Percentiles rank a stretch among this genome's conserved stretches.
Evolutionary conservation across 2,113 vertebrate genomes (phyloP).

Genomic region (Entomyzon cyanotis): DNA sequence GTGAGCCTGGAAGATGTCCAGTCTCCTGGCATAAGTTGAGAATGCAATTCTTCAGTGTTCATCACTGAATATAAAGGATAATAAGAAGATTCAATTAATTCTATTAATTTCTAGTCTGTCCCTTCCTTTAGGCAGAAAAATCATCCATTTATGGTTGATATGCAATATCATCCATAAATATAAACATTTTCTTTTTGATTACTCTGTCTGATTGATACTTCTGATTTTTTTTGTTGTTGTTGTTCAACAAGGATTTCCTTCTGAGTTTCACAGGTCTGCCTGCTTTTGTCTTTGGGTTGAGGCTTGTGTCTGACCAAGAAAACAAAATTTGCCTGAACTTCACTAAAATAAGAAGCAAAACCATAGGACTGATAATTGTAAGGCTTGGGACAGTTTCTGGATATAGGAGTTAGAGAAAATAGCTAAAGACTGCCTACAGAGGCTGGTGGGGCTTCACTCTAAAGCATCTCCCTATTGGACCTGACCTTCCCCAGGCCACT

Average conservation of each 20-base stretch:
- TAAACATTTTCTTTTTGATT: background rate
- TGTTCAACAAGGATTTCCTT: background rate
- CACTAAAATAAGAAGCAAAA: background rate
- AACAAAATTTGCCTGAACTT: background rate
- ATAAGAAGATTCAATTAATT: background rate
- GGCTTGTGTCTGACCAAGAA: background rate
- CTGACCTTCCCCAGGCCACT: background rate
- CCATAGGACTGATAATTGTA: background rate
- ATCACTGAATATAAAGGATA: background rate
- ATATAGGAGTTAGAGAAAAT: background rate
- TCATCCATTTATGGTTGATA: too few species aligned
- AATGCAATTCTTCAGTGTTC: background rate
- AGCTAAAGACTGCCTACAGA: background rate
- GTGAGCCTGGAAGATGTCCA: background rate
- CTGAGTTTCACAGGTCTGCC: background rate
- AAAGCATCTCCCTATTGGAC: fast-evolving
- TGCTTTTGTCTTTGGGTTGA: background rate
- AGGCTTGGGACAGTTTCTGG: background rate
- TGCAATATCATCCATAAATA: background rate
- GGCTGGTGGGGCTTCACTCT: background rate
- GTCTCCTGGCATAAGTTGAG: background rate
- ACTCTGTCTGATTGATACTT: background rate
- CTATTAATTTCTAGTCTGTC: background rate
- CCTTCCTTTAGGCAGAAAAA: background rate
- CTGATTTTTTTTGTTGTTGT: background rate